Evolutionary conservation across 1,140 invertebrate species (phyloP), one percentile per base, ranked within the genome.

Genomic region (Drosophila kikkawai): DNA sequence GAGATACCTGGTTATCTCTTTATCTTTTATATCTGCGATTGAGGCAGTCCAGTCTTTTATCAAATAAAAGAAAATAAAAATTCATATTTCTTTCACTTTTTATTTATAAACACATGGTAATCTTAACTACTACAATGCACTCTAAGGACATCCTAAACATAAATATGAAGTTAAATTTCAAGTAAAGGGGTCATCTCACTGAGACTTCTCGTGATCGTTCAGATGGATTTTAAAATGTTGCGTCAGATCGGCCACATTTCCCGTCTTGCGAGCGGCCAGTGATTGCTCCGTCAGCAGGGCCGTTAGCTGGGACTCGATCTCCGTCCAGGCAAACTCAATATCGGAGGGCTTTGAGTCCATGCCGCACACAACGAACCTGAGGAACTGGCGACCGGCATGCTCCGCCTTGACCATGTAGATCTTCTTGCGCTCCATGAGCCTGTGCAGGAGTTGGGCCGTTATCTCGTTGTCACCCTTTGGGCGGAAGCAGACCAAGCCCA

Each of bases 401-500:
- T 94, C 95, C 0, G 96, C 96, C 3, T 97, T 95, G 0, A 98
- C 96, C 81, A 99, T 94, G 91, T 98, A 98, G 45, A 99, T 95
- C 69, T 96, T 95, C 79, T 96, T 96, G 63, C 96, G 95, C 13
- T 95, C 94, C 77, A 96, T 97, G 37, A 99, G 93, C 67, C 94
- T 94, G 56, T 96, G 95, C 19, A 98, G 92, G 5, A 99, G 93
- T 66, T 95, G 93, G 82, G 97, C 95, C 1, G 97, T 98, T 1
- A 95, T 76, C 34, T 93, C 93, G 91, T 99, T 96, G 1, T 95
- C 94, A 1, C 96, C 97, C 94, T 96, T 97, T 13, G 98, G 92
- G 90, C 97, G 94, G 86, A 99, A 99, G 79, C 97, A 98, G 9
- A 99, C 96, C 7, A 99, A 93, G 0, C 97, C 98, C 94, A 99